These are phyloP conservation scores for Eriocheir sinensis DNA, from an alignment of 1,140 invertebrate genomes.

Conservation along the genomic window DNA sequence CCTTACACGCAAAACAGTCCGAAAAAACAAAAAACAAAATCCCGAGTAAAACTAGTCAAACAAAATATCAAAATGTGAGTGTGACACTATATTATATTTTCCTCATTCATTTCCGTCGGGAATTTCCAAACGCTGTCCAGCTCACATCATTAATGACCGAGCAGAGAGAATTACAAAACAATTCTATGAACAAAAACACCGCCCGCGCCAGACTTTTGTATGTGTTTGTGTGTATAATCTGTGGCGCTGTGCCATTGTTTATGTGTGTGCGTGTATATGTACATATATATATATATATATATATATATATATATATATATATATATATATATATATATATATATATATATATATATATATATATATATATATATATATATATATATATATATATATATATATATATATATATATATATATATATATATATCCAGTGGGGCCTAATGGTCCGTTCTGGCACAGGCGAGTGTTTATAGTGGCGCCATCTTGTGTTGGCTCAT, in stretches of 20 bases:
- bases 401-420: no score
- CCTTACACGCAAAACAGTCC: no score
- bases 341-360: conserved; percentile 38
- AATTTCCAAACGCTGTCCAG: conserved; percentile 15
- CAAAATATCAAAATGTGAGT: conserved; percentile 26
- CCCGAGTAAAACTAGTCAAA: conserved; percentile 1
- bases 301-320: conserved; percentile 65
- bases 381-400: no score
- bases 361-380: conserved; percentile 65
- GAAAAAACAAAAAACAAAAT: background rate
- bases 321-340: conserved; percentile 52
- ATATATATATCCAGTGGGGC: no score
- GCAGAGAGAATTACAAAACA: conserved; percentile 24
- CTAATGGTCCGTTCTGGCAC: no score
- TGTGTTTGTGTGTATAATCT: conserved; percentile 47
- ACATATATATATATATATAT: conserved; percentile 45
- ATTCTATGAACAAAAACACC: conserved; percentile 8
- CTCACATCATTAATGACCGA: conserved; percentile 7
- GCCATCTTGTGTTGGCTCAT: no score
- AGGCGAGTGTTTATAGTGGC: no score
- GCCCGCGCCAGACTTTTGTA: conserved; percentile 11
- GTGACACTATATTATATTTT: conserved; percentile 26
- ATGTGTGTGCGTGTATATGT: conserved; percentile 28
- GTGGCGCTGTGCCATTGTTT: conserved; percentile 52
- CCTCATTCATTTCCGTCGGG: conserved; percentile 20